A percentile compares a stretch with the other conserved stretches of the same genome.
phyloP scores from a whole-genome alignment of 1,140 invertebrate species.

The Adelges cooleyi region DNA sequence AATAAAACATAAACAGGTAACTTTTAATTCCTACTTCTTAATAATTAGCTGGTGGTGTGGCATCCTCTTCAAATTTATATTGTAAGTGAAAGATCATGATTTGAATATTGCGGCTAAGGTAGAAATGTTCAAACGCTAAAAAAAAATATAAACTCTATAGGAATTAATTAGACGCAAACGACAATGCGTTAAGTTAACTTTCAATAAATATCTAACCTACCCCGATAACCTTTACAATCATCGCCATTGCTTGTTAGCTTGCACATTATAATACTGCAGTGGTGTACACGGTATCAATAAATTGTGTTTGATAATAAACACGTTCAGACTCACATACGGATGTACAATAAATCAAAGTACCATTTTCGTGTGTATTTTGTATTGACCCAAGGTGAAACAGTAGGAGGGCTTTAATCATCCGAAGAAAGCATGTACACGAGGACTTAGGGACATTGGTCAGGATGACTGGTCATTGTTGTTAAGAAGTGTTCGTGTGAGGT shows the following conservation, averaged over 20 bases:
- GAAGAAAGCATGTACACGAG: neutral
- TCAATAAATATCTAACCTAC: constrained; percentile 13
- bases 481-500: neutral
- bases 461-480: constrained; percentile 23
- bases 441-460: constrained; percentile 1
- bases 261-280: too few relatives aligned
- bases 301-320: constrained; percentile 17
- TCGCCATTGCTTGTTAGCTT: neutral
- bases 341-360: constrained; percentile 10
- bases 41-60: too few relatives aligned
- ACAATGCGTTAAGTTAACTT: neutral
- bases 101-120: too few relatives aligned
- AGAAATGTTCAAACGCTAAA: too few relatives aligned
- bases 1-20: too few relatives aligned
- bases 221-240: constrained; percentile 19
- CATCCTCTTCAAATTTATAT: too few relatives aligned
- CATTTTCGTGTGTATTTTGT: constrained; percentile 4
- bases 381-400: constrained; percentile 21
- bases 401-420: constrained; percentile 25
- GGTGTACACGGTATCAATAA: constrained; percentile 3
- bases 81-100: too few relatives aligned
- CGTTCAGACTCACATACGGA: neutral
- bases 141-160: too few relatives aligned
- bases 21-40: too few relatives aligned
- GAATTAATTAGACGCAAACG: constrained; percentile 13